Base-by-base conservation (phyloP, 2,113 vertebrate species). In the Butorides virescens region DNA sequence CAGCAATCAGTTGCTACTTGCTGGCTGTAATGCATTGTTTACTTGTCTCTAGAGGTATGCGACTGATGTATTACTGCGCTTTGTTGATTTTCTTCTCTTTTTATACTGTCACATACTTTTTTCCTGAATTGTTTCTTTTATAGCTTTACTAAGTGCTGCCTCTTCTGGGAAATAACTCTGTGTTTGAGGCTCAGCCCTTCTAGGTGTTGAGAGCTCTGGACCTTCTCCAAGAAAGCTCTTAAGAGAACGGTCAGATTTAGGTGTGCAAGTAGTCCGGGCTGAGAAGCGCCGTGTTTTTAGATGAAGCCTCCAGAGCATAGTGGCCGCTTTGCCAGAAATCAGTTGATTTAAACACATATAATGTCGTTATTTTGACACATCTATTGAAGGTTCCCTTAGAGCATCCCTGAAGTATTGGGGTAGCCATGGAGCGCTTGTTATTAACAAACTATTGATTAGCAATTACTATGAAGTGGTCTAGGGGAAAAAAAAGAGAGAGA, bases 171-270 rank as follows among this genome's bases (percentile, higher is more conserved):
- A 96, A 92, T 95, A 92, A 87, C 12, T 65, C 53, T 50, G 9
- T 75, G 44, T 86, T 92, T 91, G 62, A 75, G 88, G 65, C 68
- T 93, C 86, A 92, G 66, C 76, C 47, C 39, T 87, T 93, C 58
- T 81, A 96, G 86, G 89, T 97, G 94, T 89, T 95, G 89, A 93
- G 94, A 76, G n/a, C 27, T 86, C 92, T 96, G 93, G 90, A 90
- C 52, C 14, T 73, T 75, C 85, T 94, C 90, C 87, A 97, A 66
- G 71, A 94, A 92, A 87, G 49, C 85, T 92, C 91, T 88, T 88
- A 92, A 76, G 68, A 81, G 47, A 92, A 86, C 0, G 8, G 56
- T 88, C 90, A 93, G 29, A n/a, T 78, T 85, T 81, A 79, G 58
- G 67, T 52, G 27, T 37, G 66, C 3, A 5, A 81, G 32, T 46